phyloP scores from a whole-genome alignment of 1,140 invertebrate genomes.

The Triops cancriformis region DNA sequence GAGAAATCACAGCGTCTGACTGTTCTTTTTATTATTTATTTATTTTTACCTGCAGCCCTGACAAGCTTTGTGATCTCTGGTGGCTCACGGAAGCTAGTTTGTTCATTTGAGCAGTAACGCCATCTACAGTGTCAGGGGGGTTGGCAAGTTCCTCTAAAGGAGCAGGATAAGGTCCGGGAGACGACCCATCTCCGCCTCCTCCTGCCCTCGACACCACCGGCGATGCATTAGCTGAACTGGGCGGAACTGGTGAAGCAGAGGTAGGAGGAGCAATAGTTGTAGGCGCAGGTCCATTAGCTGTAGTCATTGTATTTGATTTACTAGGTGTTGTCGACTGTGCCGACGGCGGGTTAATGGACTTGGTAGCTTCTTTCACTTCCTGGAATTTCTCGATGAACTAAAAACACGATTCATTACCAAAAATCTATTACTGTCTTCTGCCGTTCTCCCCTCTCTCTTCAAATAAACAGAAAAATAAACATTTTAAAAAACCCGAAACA shows the following conservation, averaged over 20 bases:
- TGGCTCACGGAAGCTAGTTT: slow-evolving; percentile 38
- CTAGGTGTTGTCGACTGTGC: not conserved
- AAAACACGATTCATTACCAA: slow-evolving; percentile 27
- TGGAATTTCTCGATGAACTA: slow-evolving; percentile 98
- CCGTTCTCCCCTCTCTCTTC: too few relatives aligned
- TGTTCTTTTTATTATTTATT: slow-evolving; percentile 25
- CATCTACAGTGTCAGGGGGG: slow-evolving; percentile 18
- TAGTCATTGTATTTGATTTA: slow-evolving; percentile 27
- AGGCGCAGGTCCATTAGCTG: slow-evolving; percentile 45
- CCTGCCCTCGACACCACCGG: slow-evolving; percentile 59
- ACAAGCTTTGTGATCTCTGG: slow-evolving; percentile 47
- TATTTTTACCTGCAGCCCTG: slow-evolving; percentile 44
- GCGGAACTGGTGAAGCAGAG: slow-evolving; percentile 47
- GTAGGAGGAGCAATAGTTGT: slow-evolving; percentile 40
- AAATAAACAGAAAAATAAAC: slow-evolving; percentile 34
- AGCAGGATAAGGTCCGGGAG: slow-evolving; percentile 32
- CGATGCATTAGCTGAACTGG: slow-evolving; percentile 74
- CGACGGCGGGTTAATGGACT: slow-evolving; percentile 30
- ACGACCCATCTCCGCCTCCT: slow-evolving; percentile 19
- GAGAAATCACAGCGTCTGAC: not conserved
- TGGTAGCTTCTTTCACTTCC: slow-evolving; percentile 90
- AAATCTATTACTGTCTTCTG: too few relatives aligned
- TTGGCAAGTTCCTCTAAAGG: slow-evolving; percentile 38
- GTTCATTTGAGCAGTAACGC: slow-evolving; percentile 29
- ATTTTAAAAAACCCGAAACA: slow-evolving; percentile 23